Evolutionary conservation across 2,797 vertebrate genomes (phyloP).

Genomic region (Esox lucius): DNA sequence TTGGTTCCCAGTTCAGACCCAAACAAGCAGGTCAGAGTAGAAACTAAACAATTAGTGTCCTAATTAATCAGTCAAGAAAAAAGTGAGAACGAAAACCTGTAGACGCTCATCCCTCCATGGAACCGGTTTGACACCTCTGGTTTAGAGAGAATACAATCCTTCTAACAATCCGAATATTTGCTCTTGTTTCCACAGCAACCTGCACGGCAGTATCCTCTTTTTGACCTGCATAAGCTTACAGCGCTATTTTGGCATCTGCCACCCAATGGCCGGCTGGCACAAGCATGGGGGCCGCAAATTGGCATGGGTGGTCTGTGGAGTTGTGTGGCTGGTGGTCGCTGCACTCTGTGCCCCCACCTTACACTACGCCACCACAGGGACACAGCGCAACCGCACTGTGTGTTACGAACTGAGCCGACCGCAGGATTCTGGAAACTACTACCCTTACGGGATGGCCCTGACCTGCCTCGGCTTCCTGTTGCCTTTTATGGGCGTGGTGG

Average conservation of each 20-base stretch:
- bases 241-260: slow-evolving; percentile 93
- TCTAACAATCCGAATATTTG: background rate
- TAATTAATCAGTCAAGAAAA: too few relatives aligned
- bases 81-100: too few relatives aligned
- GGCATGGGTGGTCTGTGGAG: slow-evolving; percentile 82
- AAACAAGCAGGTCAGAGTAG: too few relatives aligned
- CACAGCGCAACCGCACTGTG: slow-evolving; percentile 90
- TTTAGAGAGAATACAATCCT: background rate
- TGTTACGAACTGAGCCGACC: slow-evolving; percentile 92
- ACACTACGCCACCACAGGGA: slow-evolving; percentile 85
- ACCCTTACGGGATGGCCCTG: slow-evolving; percentile 92
- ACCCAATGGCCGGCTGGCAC: slow-evolving; percentile 86
- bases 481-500: slow-evolving; percentile 84
- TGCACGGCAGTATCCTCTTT: slow-evolving; percentile 93
- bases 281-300: slow-evolving; percentile 81
- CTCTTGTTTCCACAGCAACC: slow-evolving; percentile 72
- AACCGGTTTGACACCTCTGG: too few relatives aligned
- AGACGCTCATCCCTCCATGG: too few relatives aligned
- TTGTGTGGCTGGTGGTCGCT: slow-evolving; percentile 80
- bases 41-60: too few relatives aligned
- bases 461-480: slow-evolving; percentile 87
- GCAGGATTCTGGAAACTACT: slow-evolving; percentile 73
- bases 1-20: too few relatives aligned
- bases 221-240: slow-evolving; percentile 97
- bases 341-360: slow-evolving; percentile 88